These are phyloP conservation scores for Ips nitidus DNA, from an alignment of 1,140 invertebrate genomes.

Conservation along the genomic window DNA sequence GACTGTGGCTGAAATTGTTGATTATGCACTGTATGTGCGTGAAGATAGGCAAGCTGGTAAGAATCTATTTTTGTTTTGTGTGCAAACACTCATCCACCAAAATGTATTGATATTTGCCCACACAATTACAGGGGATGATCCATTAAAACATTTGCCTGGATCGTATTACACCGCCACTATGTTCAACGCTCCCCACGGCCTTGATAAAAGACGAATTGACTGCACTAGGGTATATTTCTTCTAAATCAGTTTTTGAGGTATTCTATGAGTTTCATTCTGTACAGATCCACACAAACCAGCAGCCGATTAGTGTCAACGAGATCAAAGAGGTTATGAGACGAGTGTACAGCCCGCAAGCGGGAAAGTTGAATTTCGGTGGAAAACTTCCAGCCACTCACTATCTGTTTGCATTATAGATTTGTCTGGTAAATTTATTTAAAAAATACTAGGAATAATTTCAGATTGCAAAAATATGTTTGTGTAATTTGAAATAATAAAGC, in stretches of 20 bases:
- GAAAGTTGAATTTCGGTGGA: conserved; percentile 50
- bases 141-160: conserved; percentile 57
- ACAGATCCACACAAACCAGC: conserved; percentile 55
- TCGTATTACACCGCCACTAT: conserved; percentile 55
- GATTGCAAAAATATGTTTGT: too few species aligned
- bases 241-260: neutral
- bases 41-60: conserved; percentile 59
- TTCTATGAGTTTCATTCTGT: neutral
- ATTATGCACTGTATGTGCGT: conserved; percentile 65
- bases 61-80: neutral
- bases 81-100: neutral
- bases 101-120: neutral
- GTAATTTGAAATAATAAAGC: too few species aligned
- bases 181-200: conserved; percentile 51
- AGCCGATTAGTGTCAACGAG: conserved; percentile 58
- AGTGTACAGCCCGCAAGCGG: conserved; percentile 54
- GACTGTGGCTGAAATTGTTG: conserved; percentile 70
- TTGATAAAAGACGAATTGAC: conserved; percentile 53
- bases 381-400: conserved; percentile 45
- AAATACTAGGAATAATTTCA: too few species aligned
- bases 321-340: conserved; percentile 58
- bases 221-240: conserved; percentile 51
- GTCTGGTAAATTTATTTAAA: too few species aligned
- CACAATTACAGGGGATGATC: conserved; percentile 50
- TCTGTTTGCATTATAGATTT: conserved; percentile 47